phyloP scores from a whole-genome alignment of 2,888 invertebrate species.

The Drosophila birchii region DNA sequence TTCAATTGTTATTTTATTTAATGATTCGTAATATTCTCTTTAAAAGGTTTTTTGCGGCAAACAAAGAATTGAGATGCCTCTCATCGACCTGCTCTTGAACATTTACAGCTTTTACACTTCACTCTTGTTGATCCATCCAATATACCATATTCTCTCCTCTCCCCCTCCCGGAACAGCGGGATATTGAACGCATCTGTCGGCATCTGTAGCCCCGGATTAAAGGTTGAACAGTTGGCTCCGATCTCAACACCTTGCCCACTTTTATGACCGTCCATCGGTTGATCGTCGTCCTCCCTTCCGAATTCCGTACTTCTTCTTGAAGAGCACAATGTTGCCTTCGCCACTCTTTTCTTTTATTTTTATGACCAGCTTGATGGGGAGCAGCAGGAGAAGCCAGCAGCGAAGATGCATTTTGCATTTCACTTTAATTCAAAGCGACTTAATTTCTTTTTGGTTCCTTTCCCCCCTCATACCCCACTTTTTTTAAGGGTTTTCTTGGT shows the following conservation, averaged over 20 bases:
- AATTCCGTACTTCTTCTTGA: background rate
- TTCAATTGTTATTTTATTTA: too few relatives aligned
- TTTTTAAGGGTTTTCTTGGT: too few relatives aligned
- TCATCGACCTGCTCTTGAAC: background rate
- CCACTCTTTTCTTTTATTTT: slow-evolving; percentile 38
- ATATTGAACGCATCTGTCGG: slow-evolving; percentile 3
- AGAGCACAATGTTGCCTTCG: slow-evolving; percentile 63
- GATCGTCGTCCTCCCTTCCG: slow-evolving; percentile 31
- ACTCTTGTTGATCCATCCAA: background rate
- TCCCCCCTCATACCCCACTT: background rate
- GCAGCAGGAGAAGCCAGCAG: background rate
- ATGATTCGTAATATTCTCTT: background rate
- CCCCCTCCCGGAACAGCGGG: slow-evolving; percentile 32
- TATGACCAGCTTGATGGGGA: slow-evolving; percentile 35
- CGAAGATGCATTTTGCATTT: slow-evolving; percentile 69
- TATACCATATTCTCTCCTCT: background rate
- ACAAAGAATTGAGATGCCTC: background rate
- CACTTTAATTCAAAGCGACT: slow-evolving; percentile 78
- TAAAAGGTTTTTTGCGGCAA: background rate
- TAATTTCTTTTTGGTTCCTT: slow-evolving; percentile 55
- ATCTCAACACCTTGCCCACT: slow-evolving; percentile 70
- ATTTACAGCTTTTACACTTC: slow-evolving; percentile 10
- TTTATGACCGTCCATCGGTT: slow-evolving; percentile 52
- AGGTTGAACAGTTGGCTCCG: slow-evolving; percentile 12
- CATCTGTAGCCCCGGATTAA: slow-evolving; percentile 3